Percentiles rank a stretch among this genome's conserved stretches.
phyloP scores from a whole-genome alignment of 2,888 invertebrate genomes.

The Mesoligia furuncula region DNA sequence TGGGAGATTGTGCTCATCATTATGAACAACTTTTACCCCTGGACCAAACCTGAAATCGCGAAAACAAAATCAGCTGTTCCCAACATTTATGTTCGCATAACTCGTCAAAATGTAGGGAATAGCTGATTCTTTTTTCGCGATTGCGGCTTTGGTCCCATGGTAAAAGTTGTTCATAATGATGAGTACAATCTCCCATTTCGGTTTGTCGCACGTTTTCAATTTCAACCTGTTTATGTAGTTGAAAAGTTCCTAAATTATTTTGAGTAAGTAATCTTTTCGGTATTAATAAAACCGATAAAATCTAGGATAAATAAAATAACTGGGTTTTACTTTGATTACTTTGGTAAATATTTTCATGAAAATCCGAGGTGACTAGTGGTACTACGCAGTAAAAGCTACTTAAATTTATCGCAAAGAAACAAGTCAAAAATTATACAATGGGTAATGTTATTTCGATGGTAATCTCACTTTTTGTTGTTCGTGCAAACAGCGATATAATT shows the following conservation, averaged over 20 bases:
- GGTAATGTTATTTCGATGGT: conserved; percentile 22
- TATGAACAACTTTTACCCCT: too few species aligned
- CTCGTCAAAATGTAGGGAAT: too few species aligned
- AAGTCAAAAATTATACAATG: conserved; percentile 15
- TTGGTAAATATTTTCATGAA: background rate
- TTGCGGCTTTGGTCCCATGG: too few species aligned
- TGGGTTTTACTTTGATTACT: background rate
- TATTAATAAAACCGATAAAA: background rate
- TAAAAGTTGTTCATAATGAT: too few species aligned
- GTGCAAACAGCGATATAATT: conserved; percentile 38
- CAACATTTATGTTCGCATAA: too few species aligned
- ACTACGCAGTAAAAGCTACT: conserved; percentile 1
- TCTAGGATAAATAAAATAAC: background rate
- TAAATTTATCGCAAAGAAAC: background rate
- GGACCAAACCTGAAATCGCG: too few species aligned
- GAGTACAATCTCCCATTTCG: too few species aligned
- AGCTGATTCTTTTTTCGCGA: too few species aligned
- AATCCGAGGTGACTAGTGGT: background rate
- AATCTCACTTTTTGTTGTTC: conserved; percentile 42
- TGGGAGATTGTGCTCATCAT: too few species aligned
- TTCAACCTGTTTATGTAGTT: background rate
- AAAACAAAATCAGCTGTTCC: too few species aligned
- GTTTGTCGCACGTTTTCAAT: too few species aligned
- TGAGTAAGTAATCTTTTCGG: background rate
- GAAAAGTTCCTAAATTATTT: background rate